A percentile compares a stretch with the other conserved stretches of the same genome.
Conservation (phyloP, 2,797 vertebrate species). For the Miichthys miiuy region DNA sequence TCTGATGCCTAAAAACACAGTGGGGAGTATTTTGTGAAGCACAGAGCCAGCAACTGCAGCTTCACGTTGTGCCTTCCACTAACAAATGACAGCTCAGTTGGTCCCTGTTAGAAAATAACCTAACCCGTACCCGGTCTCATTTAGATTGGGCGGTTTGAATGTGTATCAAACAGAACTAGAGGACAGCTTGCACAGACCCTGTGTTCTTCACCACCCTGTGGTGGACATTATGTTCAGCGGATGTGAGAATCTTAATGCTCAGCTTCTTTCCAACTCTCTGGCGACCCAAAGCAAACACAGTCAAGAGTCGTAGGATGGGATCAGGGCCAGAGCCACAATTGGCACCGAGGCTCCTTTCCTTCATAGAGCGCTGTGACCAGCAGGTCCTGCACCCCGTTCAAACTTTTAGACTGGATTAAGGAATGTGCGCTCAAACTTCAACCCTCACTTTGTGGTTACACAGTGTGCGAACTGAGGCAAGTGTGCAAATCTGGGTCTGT, state of each 20-base stretch:
- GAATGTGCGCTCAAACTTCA: neutral
- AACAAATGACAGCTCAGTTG: conserved; percentile 10
- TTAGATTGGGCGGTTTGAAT: neutral
- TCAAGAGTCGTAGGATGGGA: conserved; percentile 11
- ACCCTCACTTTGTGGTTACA: neutral
- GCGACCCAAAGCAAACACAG: conserved; percentile 23
- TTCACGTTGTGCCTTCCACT: neutral
- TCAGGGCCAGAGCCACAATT: conserved; percentile 15
- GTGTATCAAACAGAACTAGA: conserved; percentile 10
- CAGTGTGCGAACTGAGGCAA: neutral
- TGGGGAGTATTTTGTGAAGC: neutral
- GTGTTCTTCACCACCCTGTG: conserved; percentile 37
- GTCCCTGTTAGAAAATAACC: conserved; percentile 20
- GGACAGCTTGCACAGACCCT: conserved; percentile 63
- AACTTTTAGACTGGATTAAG: neutral
- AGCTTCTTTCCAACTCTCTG: conserved; percentile 45
- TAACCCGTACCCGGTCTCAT: neutral
- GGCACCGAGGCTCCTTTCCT: neutral
- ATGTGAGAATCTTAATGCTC: conserved; percentile 52
- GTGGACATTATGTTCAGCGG: conserved; percentile 63
- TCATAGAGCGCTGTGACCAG: neutral
- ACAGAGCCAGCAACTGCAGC: conserved; percentile 10
- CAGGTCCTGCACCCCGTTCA: neutral
- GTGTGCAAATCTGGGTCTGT: neutral
- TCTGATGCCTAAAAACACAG: neutral